Evolutionary conservation across 2,888 invertebrate genomes (phyloP), one percentile per base, ranked within the genome.

Genomic region (Temnothorax ravouxi): DNA sequence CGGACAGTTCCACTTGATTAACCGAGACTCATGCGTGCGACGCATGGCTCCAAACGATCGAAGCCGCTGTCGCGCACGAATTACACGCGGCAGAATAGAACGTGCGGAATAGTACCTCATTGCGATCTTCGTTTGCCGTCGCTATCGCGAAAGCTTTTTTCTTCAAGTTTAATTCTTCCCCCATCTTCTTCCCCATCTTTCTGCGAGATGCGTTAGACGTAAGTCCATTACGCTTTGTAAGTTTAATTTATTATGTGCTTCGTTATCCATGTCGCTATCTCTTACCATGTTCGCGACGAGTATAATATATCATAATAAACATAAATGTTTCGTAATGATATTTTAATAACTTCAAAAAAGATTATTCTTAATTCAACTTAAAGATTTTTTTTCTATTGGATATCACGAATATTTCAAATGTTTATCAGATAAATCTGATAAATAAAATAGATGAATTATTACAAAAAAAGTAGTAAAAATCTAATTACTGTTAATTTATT

Each of bases 1-100:
- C 92, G 88, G 91, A 93, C 92, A 92, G 93, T 93, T 94, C 93
- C 93, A 91, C 91, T 94, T 93, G 93, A 94, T 94, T 93, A 93
- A 93, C 92, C 92, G 89, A 29, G 91, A 91, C 92, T 93, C 93
- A 92, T 91, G 91, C 92, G 92, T 91, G 92, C 92, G 90, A 91
- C 91, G 71, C 72, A 64, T 71, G 86, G 84, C 81, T 83, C 86
- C 67, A 71, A 80, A 87, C 62, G 88, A 86, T 86, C 86, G 83
- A 84, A 83, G 74, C 87, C 86, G 84, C 80, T 84, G 88, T 89
- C 86, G 89, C 86, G 82, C 84, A 59, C 89, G 87, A 89, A 89
- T 87, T 84, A 88, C 76, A 85, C 80, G 66, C 89, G 77, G 34
- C 21, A 3, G n/a, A 77, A 67, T 56, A 77, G 29, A 44, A 54